These are phyloP conservation scores for Ardeotis arabs DNA, from an alignment of 2,113 vertebrate genomes.

Conservation along the genomic window DNA sequence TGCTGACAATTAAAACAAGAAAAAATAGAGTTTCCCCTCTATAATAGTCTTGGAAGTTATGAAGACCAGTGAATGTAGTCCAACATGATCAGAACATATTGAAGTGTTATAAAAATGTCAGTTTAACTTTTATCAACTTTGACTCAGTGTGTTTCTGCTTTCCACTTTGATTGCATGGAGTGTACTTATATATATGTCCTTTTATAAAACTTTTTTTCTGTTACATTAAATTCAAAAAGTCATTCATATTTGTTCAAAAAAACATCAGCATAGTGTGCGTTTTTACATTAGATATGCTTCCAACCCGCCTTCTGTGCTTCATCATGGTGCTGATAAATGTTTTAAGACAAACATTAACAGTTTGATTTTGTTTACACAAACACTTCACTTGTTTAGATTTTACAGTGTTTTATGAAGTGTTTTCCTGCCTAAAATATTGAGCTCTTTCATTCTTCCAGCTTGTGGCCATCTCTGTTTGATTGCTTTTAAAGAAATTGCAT, in stretches of 20 bases:
- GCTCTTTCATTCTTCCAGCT: background rate
- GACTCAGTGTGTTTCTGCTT: background rate
- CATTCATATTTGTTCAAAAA: background rate
- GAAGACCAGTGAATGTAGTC: background rate
- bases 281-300: background rate
- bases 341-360: background rate
- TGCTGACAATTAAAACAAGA: background rate
- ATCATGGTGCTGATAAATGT: background rate
- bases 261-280: background rate
- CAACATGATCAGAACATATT: background rate
- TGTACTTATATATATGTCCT: background rate
- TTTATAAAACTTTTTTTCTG: background rate
- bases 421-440: background rate
- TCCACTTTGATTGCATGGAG: background rate
- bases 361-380: background rate
- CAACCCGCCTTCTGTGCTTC: background rate
- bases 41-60: background rate
- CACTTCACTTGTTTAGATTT: conserved; percentile 8
- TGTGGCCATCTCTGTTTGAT: background rate
- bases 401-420: background rate
- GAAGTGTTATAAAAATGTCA: background rate
- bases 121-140: background rate
- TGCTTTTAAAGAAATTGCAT: background rate
- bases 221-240: background rate
- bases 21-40: background rate